Percentiles rank a stretch among this genome's conserved stretches.
phyloP scores from a whole-genome alignment of 2,797 vertebrate species.

The Chiroxiphia lanceolata region DNA sequence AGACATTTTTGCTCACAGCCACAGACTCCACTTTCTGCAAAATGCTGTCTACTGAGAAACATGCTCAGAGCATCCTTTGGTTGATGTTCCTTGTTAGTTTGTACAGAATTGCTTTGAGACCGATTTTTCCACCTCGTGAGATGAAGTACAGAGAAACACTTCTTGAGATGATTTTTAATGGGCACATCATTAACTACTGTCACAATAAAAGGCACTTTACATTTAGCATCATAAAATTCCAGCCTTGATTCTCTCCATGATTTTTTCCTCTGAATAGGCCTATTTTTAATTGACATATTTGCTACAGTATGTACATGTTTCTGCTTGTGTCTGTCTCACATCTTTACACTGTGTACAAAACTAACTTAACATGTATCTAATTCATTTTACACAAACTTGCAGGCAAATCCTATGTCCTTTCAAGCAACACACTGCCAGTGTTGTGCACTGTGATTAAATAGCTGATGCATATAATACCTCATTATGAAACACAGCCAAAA shows the following conservation, averaged over 20 bases:
- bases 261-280: not conserved
- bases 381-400: not conserved
- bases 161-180: slow-evolving; percentile 27
- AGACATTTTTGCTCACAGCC: not conserved
- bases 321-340: not conserved
- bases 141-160: not conserved
- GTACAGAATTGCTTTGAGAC: not conserved
- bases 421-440: not conserved
- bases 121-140: not conserved
- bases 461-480: not conserved
- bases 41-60: slow-evolving; percentile 3
- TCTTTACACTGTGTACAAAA: not conserved
- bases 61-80: not conserved
- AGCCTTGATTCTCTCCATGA: not conserved
- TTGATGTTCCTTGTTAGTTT: not conserved
- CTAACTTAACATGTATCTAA: not conserved
- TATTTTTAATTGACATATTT: slow-evolving; percentile 36
- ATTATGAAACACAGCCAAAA: not conserved
- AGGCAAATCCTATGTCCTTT: not conserved
- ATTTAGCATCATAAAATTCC: not conserved
- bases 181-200: slow-evolving; percentile 5
- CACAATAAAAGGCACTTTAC: slow-evolving; percentile 22
- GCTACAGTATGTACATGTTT: not conserved
- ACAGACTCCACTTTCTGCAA: not conserved
- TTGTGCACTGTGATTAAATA: not conserved